Percentiles rank a stretch among this genome's conserved stretches.
Conservation (phyloP, 2,888 invertebrate species). For the Drosophila paramelanica region DNA sequence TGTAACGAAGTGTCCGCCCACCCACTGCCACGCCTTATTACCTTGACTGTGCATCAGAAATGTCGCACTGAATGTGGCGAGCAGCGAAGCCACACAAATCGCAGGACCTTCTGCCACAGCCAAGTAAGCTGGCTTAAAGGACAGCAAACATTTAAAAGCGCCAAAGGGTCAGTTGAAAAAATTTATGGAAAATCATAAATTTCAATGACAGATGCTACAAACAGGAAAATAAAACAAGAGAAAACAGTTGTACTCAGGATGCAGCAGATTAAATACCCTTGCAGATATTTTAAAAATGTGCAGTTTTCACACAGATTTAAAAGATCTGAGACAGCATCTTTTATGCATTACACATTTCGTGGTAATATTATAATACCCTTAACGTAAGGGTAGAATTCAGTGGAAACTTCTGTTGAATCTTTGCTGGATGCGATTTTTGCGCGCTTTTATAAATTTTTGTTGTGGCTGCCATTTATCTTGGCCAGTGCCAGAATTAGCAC, state of each 20-base stretch:
- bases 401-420: slow-evolving; percentile 6
- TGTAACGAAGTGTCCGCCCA: slow-evolving; percentile 4
- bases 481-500: slow-evolving; percentile 57
- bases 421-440: slow-evolving; percentile 21
- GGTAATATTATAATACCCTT: too few species aligned
- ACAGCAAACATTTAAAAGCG: slow-evolving; percentile 49
- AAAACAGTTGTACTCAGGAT: background rate
- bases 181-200: slow-evolving; percentile 61
- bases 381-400: slow-evolving; percentile 11
- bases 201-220: slow-evolving; percentile 48
- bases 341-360: too few species aligned
- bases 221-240: background rate
- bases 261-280: background rate
- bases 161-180: slow-evolving; percentile 51
- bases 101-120: slow-evolving; percentile 17
- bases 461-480: slow-evolving; percentile 70
- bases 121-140: slow-evolving; percentile 31
- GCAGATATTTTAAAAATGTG: background rate
- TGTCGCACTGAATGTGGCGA: slow-evolving; percentile 36
- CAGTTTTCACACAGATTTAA: too few species aligned
- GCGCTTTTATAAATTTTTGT: slow-evolving; percentile 49
- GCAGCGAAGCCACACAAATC: slow-evolving; percentile 9
- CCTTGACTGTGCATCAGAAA: slow-evolving; percentile 46
- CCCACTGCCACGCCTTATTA: slow-evolving; percentile 18
- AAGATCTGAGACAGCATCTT: too few species aligned